Percentiles rank a stretch among this genome's conserved stretches.
Evolutionary conservation across 2,797 vertebrate species (phyloP).

Genomic region (Artibeus lituratus): DNA sequence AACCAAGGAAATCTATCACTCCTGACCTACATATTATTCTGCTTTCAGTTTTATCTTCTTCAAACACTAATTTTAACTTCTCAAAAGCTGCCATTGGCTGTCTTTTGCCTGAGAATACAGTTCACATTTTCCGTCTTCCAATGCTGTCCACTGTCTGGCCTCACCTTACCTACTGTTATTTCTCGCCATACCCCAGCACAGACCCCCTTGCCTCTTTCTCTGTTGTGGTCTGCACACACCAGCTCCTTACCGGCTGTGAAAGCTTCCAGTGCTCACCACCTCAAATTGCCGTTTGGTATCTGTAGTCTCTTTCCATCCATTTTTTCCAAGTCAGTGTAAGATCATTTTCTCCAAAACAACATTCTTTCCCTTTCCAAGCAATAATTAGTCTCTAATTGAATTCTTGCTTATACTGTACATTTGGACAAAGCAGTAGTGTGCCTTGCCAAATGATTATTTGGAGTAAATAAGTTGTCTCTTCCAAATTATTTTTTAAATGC

Average conservation of each 20-base stretch:
- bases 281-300: not conserved
- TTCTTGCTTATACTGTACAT: not conserved
- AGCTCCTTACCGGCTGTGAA: not conserved
- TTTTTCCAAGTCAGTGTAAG: not conserved
- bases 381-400: not conserved
- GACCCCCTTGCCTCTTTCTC: not conserved
- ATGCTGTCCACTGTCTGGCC: not conserved
- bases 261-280: not conserved
- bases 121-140: not conserved
- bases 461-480: not conserved
- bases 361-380: not conserved
- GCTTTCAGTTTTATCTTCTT: slow-evolving; percentile 19
- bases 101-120: slow-evolving; percentile 20
- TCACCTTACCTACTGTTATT: not conserved
- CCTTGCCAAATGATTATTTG: not conserved
- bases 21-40: not conserved
- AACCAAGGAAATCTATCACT: not conserved
- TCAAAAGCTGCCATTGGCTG: not conserved
- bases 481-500: not conserved
- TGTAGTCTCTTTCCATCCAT: not conserved
- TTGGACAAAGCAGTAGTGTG: not conserved
- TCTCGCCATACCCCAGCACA: not conserved
- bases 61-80: not conserved
- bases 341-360: not conserved
- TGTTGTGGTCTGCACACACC: not conserved